Conservation (phyloP, 2,113 vertebrate genomes). For the Tetrao urogallus region DNA sequence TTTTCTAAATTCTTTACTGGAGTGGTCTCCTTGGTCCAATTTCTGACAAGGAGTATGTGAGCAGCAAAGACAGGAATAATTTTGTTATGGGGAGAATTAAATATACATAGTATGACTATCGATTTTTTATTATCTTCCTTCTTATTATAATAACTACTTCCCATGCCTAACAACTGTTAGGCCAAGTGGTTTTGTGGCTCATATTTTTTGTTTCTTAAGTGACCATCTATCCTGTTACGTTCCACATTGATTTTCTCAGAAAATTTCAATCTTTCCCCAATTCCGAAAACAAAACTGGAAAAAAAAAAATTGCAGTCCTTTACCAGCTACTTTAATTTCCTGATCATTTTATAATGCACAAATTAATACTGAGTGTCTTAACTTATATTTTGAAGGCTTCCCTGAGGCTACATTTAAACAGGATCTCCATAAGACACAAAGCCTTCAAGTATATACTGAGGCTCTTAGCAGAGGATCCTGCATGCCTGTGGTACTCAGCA, state of each 20-base stretch:
- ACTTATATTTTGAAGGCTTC: not conserved
- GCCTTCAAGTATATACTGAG: not conserved
- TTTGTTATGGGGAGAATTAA: not conserved
- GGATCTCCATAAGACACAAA: not conserved
- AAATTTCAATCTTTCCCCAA: not conserved
- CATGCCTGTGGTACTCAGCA: not conserved
- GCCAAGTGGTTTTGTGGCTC: not conserved
- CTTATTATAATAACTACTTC: not conserved
- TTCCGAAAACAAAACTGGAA: not conserved
- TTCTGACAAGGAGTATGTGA: not conserved
- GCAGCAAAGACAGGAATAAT: not conserved
- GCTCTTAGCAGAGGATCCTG: not conserved
- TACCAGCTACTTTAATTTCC: not conserved
- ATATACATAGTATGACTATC: not conserved
- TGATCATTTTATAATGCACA: not conserved
- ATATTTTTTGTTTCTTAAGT: not conserved
- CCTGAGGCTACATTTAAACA: not conserved
- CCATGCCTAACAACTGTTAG: not conserved
- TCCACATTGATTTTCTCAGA: not conserved
- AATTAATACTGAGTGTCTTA: not conserved
- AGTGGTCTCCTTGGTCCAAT: not conserved
- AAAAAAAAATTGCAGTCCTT: not conserved
- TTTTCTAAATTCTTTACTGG: not conserved
- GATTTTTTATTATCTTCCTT: not conserved
- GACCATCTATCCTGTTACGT: not conserved